A percentile compares a stretch with the other conserved stretches of the same genome.
These are phyloP conservation scores for Scolopax rusticola DNA, from an alignment of 2,797 vertebrate species.

Conservation along the genomic window DNA sequence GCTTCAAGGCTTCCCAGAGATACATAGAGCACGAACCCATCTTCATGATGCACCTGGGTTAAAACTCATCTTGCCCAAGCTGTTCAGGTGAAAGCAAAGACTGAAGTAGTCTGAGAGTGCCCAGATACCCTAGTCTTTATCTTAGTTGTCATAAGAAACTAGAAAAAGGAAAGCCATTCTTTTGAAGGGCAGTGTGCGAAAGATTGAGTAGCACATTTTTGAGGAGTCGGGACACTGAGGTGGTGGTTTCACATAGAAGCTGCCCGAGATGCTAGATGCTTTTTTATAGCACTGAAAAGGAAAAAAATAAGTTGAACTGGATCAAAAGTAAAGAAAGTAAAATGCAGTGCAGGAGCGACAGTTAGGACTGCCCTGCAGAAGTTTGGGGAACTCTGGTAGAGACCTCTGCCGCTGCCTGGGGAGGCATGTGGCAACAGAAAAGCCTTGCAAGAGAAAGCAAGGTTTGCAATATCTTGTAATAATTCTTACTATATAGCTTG, in stretches of 20 bases:
- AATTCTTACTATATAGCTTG: not conserved
- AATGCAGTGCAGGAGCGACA: not conserved
- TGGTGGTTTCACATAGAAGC: not conserved
- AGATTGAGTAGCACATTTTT: rapidly evolving
- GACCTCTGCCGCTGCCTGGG: rapidly evolving
- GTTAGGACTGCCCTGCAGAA: not conserved
- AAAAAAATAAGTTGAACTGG: not conserved
- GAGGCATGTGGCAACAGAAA: not conserved
- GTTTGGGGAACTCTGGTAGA: not conserved
- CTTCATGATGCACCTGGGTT: rapidly evolving
- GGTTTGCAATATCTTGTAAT: not conserved
- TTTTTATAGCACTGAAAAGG: not conserved
- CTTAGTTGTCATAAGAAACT: not conserved
- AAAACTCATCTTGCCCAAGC: not conserved
- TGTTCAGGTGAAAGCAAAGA: not conserved
- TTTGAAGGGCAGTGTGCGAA: rapidly evolving
- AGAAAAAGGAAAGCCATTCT: not conserved
- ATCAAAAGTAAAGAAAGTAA: not conserved
- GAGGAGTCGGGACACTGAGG: rapidly evolving
- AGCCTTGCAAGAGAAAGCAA: not conserved
- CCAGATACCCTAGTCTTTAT: not conserved
- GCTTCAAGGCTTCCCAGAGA: not conserved
- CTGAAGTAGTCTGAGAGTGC: not conserved
- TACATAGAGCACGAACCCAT: not conserved
- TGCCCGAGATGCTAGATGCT: not conserved